Evolutionary conservation across 2,113 vertebrate genomes (phyloP), one percentile per base, ranked within the genome.

Genomic region (Chelonoidis abingdonii): DNA sequence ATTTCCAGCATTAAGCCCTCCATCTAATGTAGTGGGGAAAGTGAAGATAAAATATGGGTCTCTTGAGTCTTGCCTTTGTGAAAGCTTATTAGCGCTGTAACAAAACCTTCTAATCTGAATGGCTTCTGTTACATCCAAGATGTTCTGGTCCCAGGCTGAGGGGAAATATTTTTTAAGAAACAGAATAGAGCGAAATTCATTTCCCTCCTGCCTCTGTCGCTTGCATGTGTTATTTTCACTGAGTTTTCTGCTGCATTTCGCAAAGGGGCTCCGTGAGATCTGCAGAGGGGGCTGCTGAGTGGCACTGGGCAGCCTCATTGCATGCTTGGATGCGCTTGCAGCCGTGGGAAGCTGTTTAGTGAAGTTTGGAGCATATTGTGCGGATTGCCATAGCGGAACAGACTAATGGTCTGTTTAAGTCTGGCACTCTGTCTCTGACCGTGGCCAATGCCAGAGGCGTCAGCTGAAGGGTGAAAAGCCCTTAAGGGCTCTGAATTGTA

Each of bases 81-180:
- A 98, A 98, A 98, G 93, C 94, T 97, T 98, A 97, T 97, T 98
- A 97, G 89, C 97, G 96, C 96, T 98, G 97, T 98, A 98, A 96
- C 97, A 94, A 97, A 98, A 97, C 95, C 97, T 97, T 95, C 96
- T 98, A 98, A 98, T 98, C 96, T 76, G 93, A 97, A 95, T 6
- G 0, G 97, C 97, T 97, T 97, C 93, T 89, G 89, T 98, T 98
- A 98, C 97, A 93, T 94, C 95, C 89, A 83, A 88, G 92, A 96
- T 95, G 97, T 81, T 95, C 96, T 97, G 93, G 96, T 96, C 87
- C 65, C 93, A 88, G 91, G 83, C n/a, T 21, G 1, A 41, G 19
- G 59, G 44, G 38, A 2, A 21, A 95, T 72, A 91, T 87, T 50
- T 94, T 88, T 92, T 90, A 94, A 52, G 11, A 86, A 52, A n/a